phyloP scores from a whole-genome alignment of 2,888 invertebrate species.

The Chrysodeixis includens region DNA sequence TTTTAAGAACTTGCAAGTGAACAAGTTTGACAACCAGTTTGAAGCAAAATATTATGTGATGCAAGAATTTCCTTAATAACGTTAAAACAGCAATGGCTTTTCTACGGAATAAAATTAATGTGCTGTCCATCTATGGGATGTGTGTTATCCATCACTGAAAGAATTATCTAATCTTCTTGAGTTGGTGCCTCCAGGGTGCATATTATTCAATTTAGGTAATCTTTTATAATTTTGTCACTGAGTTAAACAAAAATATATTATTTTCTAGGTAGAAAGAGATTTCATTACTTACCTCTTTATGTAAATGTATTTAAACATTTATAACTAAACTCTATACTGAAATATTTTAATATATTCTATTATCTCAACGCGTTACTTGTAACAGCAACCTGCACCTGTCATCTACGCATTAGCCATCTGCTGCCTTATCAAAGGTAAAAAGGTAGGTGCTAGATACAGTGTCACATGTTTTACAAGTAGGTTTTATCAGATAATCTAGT shows the following conservation, averaged over 20 bases:
- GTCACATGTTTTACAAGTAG: neutral
- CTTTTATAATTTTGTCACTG: no score
- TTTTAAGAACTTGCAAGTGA: no score
- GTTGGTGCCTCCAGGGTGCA: constrained; percentile 13
- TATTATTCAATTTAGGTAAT: no score
- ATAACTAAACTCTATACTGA: no score
- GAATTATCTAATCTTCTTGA: constrained; percentile 31
- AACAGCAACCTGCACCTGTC: constrained; percentile 1
- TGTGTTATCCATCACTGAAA: constrained; percentile 26
- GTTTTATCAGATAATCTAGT: neutral
- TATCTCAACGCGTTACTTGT: neutral
- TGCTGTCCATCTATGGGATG: constrained; percentile 19
- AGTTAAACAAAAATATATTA: neutral
- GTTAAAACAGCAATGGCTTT: neutral
- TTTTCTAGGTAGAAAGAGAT: neutral
- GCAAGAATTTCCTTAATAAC: neutral
- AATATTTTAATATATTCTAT: neutral
- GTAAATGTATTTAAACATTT: no score
- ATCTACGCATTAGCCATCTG: neutral
- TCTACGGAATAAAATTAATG: constrained; percentile 1
- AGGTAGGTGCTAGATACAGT: neutral
- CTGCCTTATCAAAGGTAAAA: neutral
- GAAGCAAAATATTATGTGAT: neutral
- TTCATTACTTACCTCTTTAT: no score
- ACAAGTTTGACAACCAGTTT: neutral